Conservation (phyloP, 2,113 vertebrate genomes). For the Platysternon megacephalum region DNA sequence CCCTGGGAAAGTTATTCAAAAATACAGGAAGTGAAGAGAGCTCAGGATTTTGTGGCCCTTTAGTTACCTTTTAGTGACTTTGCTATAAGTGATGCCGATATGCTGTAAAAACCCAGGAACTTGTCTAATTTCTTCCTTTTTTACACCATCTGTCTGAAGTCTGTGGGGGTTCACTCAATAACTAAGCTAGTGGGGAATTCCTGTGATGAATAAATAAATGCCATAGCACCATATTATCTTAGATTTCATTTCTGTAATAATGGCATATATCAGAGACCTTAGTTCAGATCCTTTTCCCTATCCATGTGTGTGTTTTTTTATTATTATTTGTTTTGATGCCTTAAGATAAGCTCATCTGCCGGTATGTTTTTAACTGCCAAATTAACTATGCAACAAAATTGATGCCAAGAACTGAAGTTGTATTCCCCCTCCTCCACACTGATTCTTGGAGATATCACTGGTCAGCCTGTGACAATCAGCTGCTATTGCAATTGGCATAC, state of each 20-base stretch:
- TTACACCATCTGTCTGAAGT: not conserved
- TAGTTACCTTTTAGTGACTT: not conserved
- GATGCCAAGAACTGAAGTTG: not conserved
- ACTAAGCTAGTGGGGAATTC: not conserved
- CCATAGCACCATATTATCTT: not conserved
- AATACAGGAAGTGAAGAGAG: not conserved
- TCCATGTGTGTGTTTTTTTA: not conserved
- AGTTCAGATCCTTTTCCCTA: not conserved
- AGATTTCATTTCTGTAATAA: not conserved
- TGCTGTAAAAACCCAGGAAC: not conserved
- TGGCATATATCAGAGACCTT: not conserved
- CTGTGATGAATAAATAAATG: not conserved
- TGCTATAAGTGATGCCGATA: not conserved
- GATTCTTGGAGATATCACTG: not conserved
- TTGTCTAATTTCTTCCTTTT: not conserved
- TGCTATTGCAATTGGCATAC: not conserved
- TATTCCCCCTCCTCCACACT: fast-evolving
- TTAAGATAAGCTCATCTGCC: no score
- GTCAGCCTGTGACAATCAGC: not conserved
- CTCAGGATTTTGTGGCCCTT: not conserved
- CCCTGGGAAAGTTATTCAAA: not conserved
- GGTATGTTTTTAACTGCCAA: no score
- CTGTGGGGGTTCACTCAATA: not conserved
- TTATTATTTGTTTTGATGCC: not conserved
- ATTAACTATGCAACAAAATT: not conserved